A percentile compares a stretch with the other conserved stretches of the same genome.
phyloP scores from a whole-genome alignment of 2,888 invertebrate species.

The Lepidochrysops patricia region DNA sequence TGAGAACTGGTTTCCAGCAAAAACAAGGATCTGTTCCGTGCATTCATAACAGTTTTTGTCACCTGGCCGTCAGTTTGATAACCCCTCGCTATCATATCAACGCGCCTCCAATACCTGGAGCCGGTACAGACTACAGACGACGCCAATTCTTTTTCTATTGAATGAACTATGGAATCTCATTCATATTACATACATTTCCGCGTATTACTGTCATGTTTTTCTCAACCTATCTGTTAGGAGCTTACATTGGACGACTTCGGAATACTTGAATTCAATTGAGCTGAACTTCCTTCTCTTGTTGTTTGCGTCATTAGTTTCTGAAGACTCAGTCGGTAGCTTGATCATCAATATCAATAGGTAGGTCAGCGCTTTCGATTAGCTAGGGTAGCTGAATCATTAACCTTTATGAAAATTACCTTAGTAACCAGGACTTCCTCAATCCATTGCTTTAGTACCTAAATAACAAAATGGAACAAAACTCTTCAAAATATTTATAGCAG shows the following conservation, averaged over 20 bases:
- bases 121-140: conserved; percentile 17
- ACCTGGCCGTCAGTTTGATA: conserved; percentile 37
- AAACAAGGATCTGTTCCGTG: conserved; percentile 44
- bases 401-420: too few relatives aligned
- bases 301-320: too few relatives aligned
- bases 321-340: too few relatives aligned
- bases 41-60: conserved; percentile 65
- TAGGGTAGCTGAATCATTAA: not conserved
- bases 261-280: not conserved
- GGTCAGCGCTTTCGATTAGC: too few relatives aligned
- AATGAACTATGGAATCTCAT: conserved; percentile 26
- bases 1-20: conserved; percentile 54
- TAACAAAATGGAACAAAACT: not conserved
- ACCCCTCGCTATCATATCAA: conserved; percentile 20
- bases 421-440: too few relatives aligned
- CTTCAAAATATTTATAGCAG: not conserved
- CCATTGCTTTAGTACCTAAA: not conserved
- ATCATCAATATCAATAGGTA: too few relatives aligned
- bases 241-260: not conserved
- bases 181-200: conserved; percentile 24
- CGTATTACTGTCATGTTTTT: conserved; percentile 19
- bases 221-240: not conserved
- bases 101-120: conserved; percentile 18
- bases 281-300: not conserved
- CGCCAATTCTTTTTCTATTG: conserved; percentile 24